phyloP scores from a whole-genome alignment of 2,113 vertebrate genomes.

The Vidua chalybeata region DNA sequence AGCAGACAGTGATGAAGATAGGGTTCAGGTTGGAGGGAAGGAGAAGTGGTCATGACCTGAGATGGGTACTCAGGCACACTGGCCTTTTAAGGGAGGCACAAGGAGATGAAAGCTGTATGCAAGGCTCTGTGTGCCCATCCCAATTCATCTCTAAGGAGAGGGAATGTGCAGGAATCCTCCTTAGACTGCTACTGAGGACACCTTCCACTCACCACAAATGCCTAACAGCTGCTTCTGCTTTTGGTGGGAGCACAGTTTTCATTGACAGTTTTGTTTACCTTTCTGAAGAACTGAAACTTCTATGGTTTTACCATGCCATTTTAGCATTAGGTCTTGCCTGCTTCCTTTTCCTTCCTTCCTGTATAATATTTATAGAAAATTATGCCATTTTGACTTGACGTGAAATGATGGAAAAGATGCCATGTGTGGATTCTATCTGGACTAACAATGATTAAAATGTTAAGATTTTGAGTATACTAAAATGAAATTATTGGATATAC shows the following conservation, averaged over 20 bases:
- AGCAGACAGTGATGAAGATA: not conserved
- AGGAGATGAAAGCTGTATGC: not conserved
- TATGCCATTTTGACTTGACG: not conserved
- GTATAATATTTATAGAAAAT: not conserved
- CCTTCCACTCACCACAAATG: not conserved
- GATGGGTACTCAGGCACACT: accelerated
- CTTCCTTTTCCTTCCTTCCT: not conserved
- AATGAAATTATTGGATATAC: not conserved
- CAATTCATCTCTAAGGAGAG: not conserved
- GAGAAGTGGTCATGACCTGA: not conserved
- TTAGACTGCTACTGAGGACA: not conserved
- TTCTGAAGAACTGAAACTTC: not conserved
- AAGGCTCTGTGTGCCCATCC: not conserved
- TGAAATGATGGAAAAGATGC: not conserved
- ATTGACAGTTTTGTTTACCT: not conserved
- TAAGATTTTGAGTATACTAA: not conserved
- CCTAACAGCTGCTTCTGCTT: not conserved
- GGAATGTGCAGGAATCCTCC: not conserved
- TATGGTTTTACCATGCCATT: not conserved
- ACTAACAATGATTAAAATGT: not conserved
- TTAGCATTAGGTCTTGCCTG: not conserved
- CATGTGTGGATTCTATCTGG: not conserved
- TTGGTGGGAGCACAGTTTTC: not conserved
- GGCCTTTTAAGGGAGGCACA: not conserved
- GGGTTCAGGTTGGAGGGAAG: not conserved